Percentiles rank a stretch among this genome's conserved stretches.
These are phyloP conservation scores for Cephus pulcher DNA, from an alignment of 2,888 invertebrate genomes.

Conservation along the genomic window DNA sequence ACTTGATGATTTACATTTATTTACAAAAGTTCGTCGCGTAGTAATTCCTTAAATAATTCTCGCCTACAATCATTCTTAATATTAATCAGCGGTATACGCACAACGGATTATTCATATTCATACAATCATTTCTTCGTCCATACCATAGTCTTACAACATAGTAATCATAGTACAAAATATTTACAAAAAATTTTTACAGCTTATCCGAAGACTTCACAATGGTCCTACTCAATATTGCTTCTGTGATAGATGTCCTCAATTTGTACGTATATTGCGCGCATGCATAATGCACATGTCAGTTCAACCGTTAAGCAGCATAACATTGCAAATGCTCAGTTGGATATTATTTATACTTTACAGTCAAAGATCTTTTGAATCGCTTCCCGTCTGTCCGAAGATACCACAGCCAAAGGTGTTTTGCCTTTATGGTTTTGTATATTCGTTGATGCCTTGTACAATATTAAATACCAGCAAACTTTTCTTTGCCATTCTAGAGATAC, in stretches of 20 bases:
- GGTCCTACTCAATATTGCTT: not conserved
- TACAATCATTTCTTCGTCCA: not conserved
- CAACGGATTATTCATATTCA: not conserved
- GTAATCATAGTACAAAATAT: not conserved
- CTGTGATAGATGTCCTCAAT: not conserved
- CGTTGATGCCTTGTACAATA: constrained; percentile 43
- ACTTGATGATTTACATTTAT: not conserved
- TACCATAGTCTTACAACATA: not conserved
- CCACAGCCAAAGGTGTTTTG: constrained; percentile 45
- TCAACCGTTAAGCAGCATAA: not conserved
- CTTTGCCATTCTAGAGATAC: constrained; percentile 39
- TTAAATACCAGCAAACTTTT: constrained; percentile 43
- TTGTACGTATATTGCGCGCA: not conserved
- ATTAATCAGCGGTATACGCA: not conserved
- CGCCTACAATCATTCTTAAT: not conserved
- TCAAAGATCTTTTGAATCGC: constrained; percentile 41
- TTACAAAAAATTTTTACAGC: not conserved
- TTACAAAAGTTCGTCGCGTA: not conserved
- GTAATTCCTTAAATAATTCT: not conserved
- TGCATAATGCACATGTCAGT: not conserved
- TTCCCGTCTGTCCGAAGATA: constrained; percentile 40
- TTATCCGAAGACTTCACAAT: not conserved
- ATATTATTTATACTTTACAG: constrained; percentile 31
- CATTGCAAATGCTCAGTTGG: not conserved
- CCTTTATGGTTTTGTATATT: constrained; percentile 46